Evolutionary conservation across 1,140 invertebrate genomes (phyloP), one percentile per base, ranked within the genome.

Genomic region (Philopotamus ludificatus): DNA sequence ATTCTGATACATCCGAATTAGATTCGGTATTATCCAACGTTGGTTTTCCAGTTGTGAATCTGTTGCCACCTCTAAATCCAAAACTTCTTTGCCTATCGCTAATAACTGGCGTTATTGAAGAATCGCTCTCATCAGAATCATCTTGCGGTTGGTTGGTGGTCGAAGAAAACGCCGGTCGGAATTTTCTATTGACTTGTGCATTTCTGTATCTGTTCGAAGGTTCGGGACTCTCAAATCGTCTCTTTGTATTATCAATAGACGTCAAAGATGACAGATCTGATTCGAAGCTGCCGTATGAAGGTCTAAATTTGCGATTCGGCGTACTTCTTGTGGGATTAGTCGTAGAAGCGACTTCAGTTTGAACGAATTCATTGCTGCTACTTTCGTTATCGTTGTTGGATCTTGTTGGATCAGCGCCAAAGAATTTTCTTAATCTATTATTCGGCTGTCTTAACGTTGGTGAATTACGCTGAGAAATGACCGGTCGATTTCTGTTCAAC

Each of bases 181-280:
- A 70, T 22, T 64, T 42, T 41, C 68, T 47, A 25, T 65, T 62
- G 12, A 51, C 45, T 59, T 70, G 68, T 4, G 55, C 34, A 60
- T 66, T 66, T 18, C 68, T 62, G 42, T 44, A 21, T 50, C 45
- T 60, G 9, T 53, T 54, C 21, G 54, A 44, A 3, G 10, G 42
- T 23, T 58, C 47, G 8, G n/a, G 15, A 20, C 68, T 64, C 54
- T 53, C 63, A 62, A 39, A 41, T 8, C 18, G 64, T 22, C 47
- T 61, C 42, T 44, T 51, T 39, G 63, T 28, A 61, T 74, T 70
- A 71, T 77, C 77, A 0, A 70, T 72, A 12, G 76, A 73, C 1
- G 75, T 78, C 22, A 79, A 65, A 2, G 77, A 79, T 9, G 76
- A 78, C 42, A 79, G 69, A 67, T 79, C 77, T 7, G 72, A 67